Evolutionary conservation across 2,113 vertebrate species (phyloP).

Genomic region (Dunckerocampus dactyliophorus): DNA sequence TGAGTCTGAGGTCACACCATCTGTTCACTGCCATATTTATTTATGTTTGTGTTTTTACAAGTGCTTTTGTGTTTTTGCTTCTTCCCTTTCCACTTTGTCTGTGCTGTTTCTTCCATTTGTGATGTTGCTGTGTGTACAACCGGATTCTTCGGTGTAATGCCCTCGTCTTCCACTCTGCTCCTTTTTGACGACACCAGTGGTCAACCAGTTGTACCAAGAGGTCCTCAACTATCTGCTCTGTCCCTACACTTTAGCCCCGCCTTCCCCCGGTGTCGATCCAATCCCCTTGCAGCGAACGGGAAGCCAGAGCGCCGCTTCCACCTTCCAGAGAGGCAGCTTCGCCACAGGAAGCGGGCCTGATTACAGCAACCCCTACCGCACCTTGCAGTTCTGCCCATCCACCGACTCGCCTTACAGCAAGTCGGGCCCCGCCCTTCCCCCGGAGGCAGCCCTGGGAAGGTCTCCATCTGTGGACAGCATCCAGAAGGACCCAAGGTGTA

Average conservation of each 20-base stretch:
- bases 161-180: constrained; percentile 34
- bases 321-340: constrained; percentile 94
- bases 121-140: constrained; percentile 14
- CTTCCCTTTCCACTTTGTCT: constrained; percentile 13
- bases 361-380: constrained; percentile 95
- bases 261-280: constrained; percentile 97
- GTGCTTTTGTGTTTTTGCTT: constrained; percentile 19
- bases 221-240: constrained; percentile 96
- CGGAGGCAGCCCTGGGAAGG: constrained; percentile 89
- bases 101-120: constrained; percentile 21
- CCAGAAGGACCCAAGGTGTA: constrained; percentile 98
- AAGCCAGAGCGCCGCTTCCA: constrained; percentile 87
- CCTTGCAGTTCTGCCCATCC: constrained; percentile 96
- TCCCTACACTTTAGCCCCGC: constrained; percentile 96
- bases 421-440: constrained; percentile 92
- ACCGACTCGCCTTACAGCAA: constrained; percentile 99
- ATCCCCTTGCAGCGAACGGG: constrained; percentile 98
- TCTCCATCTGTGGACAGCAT: constrained; percentile 99
- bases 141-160: constrained; percentile 13
- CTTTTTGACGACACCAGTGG: constrained; percentile 65
- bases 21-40: constrained; percentile 12
- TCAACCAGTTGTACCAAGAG: constrained; percentile 91
- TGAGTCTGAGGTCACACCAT: not conserved
- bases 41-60: constrained; percentile 4
- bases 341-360: constrained; percentile 83